Evolutionary conservation across 2,888 invertebrate species (phyloP).

Genomic region (Stenurella melanura): DNA sequence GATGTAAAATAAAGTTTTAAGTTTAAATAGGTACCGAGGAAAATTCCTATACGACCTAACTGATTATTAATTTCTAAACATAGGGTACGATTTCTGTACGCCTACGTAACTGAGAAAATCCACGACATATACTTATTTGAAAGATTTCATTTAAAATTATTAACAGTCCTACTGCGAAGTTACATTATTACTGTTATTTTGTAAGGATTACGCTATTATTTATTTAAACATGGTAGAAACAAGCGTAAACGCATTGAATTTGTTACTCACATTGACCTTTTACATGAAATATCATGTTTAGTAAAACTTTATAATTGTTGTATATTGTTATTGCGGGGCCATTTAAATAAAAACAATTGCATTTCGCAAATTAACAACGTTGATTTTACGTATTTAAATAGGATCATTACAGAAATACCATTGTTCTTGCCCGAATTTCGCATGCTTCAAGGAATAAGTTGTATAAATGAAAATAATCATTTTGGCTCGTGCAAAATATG

Average conservation of each 20-base stretch:
- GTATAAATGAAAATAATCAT: conserved; percentile 22
- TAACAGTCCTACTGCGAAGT: background rate
- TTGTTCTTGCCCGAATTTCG: conserved; percentile 25
- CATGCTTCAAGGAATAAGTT: conserved; percentile 29
- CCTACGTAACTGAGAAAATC: background rate
- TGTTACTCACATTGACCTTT: conserved; percentile 21
- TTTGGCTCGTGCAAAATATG: conserved; percentile 25
- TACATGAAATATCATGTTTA: conserved; percentile 1
- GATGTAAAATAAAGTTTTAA: too few relatives aligned
- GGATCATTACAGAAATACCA: conserved; percentile 12
- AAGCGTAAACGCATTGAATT: conserved; percentile 13
- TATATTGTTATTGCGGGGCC: background rate
- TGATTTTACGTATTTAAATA: conserved; percentile 19
- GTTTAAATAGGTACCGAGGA: too few relatives aligned
- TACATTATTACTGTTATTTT: conserved; percentile 10
- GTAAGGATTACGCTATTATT: background rate
- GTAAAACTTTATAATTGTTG: conserved; percentile 9
- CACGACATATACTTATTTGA: background rate
- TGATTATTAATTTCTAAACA: too few relatives aligned
- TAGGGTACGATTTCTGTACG: too few relatives aligned
- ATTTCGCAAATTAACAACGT: conserved; percentile 24
- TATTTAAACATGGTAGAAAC: background rate
- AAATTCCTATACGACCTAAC: too few relatives aligned
- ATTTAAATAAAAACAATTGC: conserved; percentile 23
- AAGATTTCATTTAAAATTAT: background rate